Base-by-base conservation (phyloP, 2,113 vertebrate genomes). In the Camelus dromedarius region DNA sequence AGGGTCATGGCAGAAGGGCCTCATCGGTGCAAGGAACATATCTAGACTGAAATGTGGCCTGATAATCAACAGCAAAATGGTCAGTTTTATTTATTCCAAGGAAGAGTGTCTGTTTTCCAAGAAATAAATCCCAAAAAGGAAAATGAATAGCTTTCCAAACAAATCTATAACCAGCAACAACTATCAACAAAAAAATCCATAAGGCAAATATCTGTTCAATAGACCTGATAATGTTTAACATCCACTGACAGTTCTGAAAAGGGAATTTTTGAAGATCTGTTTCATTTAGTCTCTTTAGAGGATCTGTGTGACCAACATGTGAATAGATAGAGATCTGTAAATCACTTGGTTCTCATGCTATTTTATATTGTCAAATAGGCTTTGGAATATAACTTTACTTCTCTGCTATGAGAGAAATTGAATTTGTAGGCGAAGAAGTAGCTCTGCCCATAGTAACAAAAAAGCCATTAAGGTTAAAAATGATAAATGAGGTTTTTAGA, bases 11-110 rank as follows among this genome's bases (percentile, higher is more conserved):
- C 32, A 42, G 26, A 72, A 92, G 12, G 15, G 18, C 12, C 35
- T 60, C 56, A 0, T n/a, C 38, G 42, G 60, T 30, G 58, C 22
- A 50, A 24, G 20, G 30, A 67, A 46, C 24, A 48, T 58, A 58
- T 46, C 26, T 56, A 79, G 35, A 80, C 58, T 75, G 26, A 54
- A 79, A 24, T 69, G 7, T 24, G n/a, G 32, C 54, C 32, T 26
- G n/a, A 58, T 88, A n/a, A 35, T 35, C 35, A 35, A 48, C 42
- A 85, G 42, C 50, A 86, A 91, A 19, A 79, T n/a, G 54, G 19
- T n/a, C 42, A 12, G 38, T 85, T 96, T 96, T 88, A 56, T 80
- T 88, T 86, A 80, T 28, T 89, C 11, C 13, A 87, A 76, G 32
- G 62, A 89, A 56, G 13, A 90, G 22, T 66, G 13, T 60, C 12